Evolutionary conservation across 1,140 invertebrate genomes (phyloP), one percentile per base, ranked within the genome.

Genomic region (Trissolcus basalis): DNA sequence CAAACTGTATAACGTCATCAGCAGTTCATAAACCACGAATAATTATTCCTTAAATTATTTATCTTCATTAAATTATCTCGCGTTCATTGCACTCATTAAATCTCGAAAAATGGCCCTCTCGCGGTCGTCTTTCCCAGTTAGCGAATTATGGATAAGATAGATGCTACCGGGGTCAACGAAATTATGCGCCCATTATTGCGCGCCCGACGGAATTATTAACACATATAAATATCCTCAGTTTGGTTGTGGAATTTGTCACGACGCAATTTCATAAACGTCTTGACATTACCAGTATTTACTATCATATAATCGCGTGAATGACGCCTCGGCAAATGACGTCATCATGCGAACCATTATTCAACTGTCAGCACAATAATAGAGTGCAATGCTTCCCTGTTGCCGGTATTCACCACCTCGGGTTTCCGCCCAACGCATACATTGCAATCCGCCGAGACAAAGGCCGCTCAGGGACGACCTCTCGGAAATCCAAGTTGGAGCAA

Each of bases 251-350:
- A 73, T 73, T 73, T 73, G 70, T 67, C 70, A 73, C 13, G 43
- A 54, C 35, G 27, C 70, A 73, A 73, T 73, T 65, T 73, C 70
- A 73, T 73, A 73, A 73, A 50, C 70, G 53, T 61, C 70, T 73
- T 73, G 70, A 61, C 70, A 67, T 72, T 43, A 36, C 48, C 47
- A 64, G 60, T 72, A 72, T 72, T 72, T 72, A 64, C 69, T 56
- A 58, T 71, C 39, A 41, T 48, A 54, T 60, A 65, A 72, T 72
- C 69, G 13, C 59, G 59, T 55, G 55, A 72, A 72, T 65, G 69
- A 60, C 60, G 55, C 69, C 69, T 48, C 60, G 43, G 60, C 69
- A 72, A 65, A 72, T 72, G 69, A 72, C 48, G 69, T 60, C 60
- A 72, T 72, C 69, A 65, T 65, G 54, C 54, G 11, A 47, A 19